These are phyloP conservation scores for Hypanus sabinus DNA, from an alignment of 2,113 vertebrate genomes.

Conservation along the genomic window DNA sequence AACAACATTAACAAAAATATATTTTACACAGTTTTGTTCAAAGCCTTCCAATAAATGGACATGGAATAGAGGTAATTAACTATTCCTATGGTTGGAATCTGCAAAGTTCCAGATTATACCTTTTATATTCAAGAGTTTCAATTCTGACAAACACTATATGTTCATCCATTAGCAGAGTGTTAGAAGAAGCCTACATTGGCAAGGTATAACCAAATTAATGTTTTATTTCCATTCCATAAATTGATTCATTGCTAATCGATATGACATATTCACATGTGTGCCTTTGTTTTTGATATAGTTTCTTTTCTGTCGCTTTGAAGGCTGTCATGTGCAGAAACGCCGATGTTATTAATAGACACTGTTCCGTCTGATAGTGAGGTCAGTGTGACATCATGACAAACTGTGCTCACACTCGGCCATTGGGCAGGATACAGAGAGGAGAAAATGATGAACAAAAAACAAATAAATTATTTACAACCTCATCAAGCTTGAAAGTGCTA, in stretches of 20 bases:
- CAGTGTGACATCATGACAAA: not conserved
- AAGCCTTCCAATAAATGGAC: not conserved
- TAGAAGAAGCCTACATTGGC: not conserved
- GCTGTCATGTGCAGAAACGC: not conserved
- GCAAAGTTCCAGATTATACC: not conserved
- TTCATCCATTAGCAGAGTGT: too few relatives aligned
- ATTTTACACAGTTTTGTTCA: not conserved
- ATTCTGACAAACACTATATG: not conserved
- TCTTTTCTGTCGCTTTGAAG: not conserved
- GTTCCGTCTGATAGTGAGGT: not conserved
- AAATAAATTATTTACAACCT: not conserved
- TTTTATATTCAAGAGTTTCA: not conserved
- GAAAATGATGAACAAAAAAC: not conserved
- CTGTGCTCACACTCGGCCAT: too few relatives aligned
- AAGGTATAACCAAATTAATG: not conserved
- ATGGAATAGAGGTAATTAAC: not conserved
- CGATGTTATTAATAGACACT: not conserved
- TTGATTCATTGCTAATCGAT: not conserved
- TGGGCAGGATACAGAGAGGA: not conserved
- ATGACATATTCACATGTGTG: not conserved
- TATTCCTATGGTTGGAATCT: conserved; percentile 2
- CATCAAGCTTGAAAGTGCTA: not conserved
- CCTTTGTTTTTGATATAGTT: not conserved
- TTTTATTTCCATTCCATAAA: not conserved
- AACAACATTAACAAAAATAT: not conserved